Evolutionary conservation across 2,113 vertebrate genomes (phyloP), one percentile per base, ranked within the genome.

Genomic region (Sclerurus mexicanus): DNA sequence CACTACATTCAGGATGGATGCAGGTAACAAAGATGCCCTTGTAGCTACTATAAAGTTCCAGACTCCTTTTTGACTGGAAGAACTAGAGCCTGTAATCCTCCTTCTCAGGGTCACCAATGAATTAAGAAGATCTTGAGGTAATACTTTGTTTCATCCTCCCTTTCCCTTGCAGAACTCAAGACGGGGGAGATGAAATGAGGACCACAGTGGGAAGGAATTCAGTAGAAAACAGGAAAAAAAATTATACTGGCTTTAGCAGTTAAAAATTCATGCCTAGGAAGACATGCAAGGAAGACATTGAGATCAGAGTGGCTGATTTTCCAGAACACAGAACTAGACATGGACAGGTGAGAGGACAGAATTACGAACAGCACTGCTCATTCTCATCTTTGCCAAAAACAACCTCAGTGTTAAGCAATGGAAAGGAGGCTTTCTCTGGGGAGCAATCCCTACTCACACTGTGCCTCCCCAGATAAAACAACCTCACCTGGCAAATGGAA

Each of bases 231-330:
- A 62, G 63, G 62, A 88, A 59, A 59, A 84, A 80, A 87, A 79
- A 81, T 12, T 30, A 89, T 10, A 64, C 19, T 62, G 47, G 12
- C n/a, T 90, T 89, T 58, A 60, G 35, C 83, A 83, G 69, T 39
- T 66, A 55, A 82, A 89, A 93, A 59, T 19, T 28, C 74, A 87
- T 77, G 84, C 87, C 95, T 95, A 85, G 85, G 62, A 81, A 90
- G 92, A 95, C 82, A 92, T 88, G 85, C 90, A 93, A 91, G 73
- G 68, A 95, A 91, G 84, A 93, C 42, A 64, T 1, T 44, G 89
- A 93, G 90, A 95, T 85, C 83, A 87, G 90, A 94, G 86, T 91
- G 88, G 92, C 92, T 94, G 89, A 93, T 93, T 90, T 96, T 96
- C 92, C 94, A 89, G 76, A 75, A 81, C 86, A 90, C 80, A 94